Evolutionary conservation across 2,888 invertebrate genomes (phyloP), one percentile per base, ranked within the genome.

Genomic region (Linnaemya vulpina): DNA sequence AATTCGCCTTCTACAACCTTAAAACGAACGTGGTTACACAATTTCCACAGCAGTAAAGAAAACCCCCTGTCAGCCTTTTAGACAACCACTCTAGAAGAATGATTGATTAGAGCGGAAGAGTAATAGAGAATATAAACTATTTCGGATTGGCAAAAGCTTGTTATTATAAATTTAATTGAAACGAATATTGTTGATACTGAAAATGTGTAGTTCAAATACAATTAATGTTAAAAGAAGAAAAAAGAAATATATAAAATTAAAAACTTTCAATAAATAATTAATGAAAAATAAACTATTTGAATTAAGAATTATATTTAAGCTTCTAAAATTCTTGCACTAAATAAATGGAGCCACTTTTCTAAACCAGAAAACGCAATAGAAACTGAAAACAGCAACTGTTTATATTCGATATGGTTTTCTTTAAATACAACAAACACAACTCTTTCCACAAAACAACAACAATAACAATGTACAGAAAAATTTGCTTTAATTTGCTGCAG

Each of bases 271-370:
- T 49, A 51, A 63, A 65, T 17, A 46, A n/a, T 20, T 15, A 53
- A 30, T 2, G 20, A 43, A 38, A 53, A 67, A 17, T 15, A 74
- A 73, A 71, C 11, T 51, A 58, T 40, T 60, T 35, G 22, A 60
- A 71, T 11, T 55, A 53, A 83, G 51, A 63, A n/a, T 62, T 4
- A 15, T 75, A 70, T 79, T 65, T 51, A 83, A 83, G 83, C 83
- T 55, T 70, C 74, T 79, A 83, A 75, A 43, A 46, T 79, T 65
- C 60, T 70, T 79, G 74, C 83, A 81, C 80, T 81, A 81, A 81
- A 75, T 55, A 65, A 49, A 49, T 53, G 60, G 68, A 81, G 81
- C 81, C 81, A 68, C 74, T 81, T 75, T 75, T 75, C 74, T 75
- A 68, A 75, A 80, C 49, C 73, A 80, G 49, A 74, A 63, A 74